Conservation (phyloP, 2,888 invertebrate genomes). For the Phrixothrix hirtus region DNA sequence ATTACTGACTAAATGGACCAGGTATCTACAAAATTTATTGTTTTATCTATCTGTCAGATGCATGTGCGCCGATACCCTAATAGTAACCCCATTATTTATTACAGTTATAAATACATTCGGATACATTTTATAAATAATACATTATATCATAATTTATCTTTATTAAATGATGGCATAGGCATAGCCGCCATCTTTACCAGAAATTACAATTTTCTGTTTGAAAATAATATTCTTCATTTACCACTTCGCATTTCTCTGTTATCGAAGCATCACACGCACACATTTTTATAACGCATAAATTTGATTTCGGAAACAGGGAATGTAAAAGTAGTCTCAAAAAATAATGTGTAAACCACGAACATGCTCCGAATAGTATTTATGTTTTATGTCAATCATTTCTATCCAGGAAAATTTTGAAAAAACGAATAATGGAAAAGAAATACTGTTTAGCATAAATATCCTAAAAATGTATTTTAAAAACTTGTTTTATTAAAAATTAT, state of each 20-base stretch:
- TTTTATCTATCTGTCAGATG: too few species aligned
- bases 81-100: background rate
- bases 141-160: conserved; percentile 21
- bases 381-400: background rate
- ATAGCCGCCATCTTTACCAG: conserved; percentile 2
- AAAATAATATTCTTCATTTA: conserved; percentile 21
- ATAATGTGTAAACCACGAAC: conserved; percentile 12
- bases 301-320: conserved; percentile 16
- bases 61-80: too few species aligned
- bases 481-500: too few species aligned
- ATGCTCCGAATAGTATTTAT: conserved; percentile 14
- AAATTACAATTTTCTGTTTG: conserved; percentile 25
- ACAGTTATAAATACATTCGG: conserved; percentile 8
- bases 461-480: too few species aligned
- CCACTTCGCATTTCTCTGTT: conserved; percentile 5
- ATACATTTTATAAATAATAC: conserved; percentile 12
- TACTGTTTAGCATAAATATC: too few species aligned
- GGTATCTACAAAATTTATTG: too few species aligned
- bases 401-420: background rate
- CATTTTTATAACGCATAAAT: conserved; percentile 27
- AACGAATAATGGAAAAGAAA: too few species aligned
- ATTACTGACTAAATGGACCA: too few species aligned
- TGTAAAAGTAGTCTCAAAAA: conserved; percentile 15
- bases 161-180: conserved; percentile 18
- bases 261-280: conserved; percentile 25